These are phyloP conservation scores for Prosopocoilus inquinatus DNA, from an alignment of 2,888 invertebrate genomes.

Conservation along the genomic window DNA sequence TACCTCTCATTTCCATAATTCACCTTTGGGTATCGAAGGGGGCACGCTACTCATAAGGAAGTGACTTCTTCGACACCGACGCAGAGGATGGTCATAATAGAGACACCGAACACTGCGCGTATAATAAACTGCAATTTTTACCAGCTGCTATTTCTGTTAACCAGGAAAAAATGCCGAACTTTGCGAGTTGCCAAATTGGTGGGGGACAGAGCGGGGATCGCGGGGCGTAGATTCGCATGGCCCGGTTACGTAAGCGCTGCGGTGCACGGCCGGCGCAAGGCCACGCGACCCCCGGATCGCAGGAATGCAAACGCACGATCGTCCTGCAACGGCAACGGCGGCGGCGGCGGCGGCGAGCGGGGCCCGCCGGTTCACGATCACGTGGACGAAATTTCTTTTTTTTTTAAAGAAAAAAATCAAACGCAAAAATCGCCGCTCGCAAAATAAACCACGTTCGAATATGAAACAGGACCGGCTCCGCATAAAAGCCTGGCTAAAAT, in stretches of 20 bases:
- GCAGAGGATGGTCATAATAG: neutral
- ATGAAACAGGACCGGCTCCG: too few species aligned
- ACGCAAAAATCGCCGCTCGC: neutral
- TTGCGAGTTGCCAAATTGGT: conserved; percentile 47
- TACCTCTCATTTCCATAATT: conserved; percentile 50
- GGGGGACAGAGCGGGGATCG: conserved; percentile 39
- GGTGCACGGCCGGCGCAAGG: conserved; percentile 37
- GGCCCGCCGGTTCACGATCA: neutral
- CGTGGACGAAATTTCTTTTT: neutral
- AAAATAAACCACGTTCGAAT: too few species aligned
- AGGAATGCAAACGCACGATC: neutral
- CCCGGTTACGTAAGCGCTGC: conserved; percentile 29
- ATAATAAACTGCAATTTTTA: conserved; percentile 34
- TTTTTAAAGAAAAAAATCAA: neutral
- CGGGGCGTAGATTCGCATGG: conserved; percentile 40
- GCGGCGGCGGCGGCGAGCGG: conserved; percentile 6
- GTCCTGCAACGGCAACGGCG: neutral
- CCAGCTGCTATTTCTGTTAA: conserved; percentile 50
- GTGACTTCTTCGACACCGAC: conserved; percentile 7
- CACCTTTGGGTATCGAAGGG: conserved; percentile 2
- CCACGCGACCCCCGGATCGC: conserved; percentile 17
- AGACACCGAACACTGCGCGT: conserved; percentile 10
- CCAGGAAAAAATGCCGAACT: conserved; percentile 49
- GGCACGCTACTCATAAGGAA: conserved; percentile 8
- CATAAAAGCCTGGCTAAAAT: too few species aligned